phyloP scores from a whole-genome alignment of 35 echinoderm and acorn worm species.

The Amphiura filiformis region DNA sequence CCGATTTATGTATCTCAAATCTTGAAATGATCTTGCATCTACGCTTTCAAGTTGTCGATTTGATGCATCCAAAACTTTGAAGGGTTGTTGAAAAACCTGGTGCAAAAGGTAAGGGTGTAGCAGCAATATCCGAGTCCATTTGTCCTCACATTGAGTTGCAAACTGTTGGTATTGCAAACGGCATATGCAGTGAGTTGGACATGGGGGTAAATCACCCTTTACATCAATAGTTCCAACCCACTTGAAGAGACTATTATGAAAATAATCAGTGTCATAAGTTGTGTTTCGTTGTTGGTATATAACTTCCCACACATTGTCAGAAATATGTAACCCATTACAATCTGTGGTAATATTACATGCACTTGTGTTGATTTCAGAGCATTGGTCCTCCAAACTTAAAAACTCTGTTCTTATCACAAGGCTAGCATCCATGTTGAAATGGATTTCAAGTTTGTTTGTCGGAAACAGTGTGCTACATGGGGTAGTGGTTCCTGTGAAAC shows the following conservation, averaged over 20 bases:
- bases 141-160: neutral
- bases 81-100: neutral
- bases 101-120: neutral
- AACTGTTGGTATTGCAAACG: neutral
- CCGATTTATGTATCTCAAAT: neutral
- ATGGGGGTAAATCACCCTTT: neutral
- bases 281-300: neutral
- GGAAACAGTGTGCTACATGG: neutral
- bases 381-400: neutral
- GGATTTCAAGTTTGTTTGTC: neutral
- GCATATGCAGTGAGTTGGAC: neutral
- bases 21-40: neutral
- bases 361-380: neutral
- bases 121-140: neutral
- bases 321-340: too few relatives aligned
- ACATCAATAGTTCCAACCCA: neutral
- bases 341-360: too few relatives aligned
- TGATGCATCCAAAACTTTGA: neutral
- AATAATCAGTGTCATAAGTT: neutral
- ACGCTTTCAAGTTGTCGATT: neutral
- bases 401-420: neutral
- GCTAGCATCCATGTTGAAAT: neutral
- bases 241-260: neutral
- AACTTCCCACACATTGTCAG: neutral
- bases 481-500: neutral